A percentile compares a stretch with the other conserved stretches of the same genome.
phyloP scores from a whole-genome alignment of 64 coral and sea anemone genomes.

The Montipora sp. region DNA sequence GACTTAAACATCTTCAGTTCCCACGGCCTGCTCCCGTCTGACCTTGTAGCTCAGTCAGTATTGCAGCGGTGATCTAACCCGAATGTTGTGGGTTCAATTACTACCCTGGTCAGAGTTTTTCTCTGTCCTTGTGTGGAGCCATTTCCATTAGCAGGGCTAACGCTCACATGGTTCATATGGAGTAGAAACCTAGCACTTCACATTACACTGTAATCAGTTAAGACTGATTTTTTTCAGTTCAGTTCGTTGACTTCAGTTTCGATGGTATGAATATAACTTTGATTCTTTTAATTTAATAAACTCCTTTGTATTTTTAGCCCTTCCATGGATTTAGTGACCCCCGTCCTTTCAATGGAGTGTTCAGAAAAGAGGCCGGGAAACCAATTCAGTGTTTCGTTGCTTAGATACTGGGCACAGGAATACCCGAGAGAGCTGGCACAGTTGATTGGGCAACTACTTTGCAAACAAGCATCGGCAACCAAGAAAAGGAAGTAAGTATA shows the following conservation, averaged over 20 bases:
- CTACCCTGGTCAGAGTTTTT: too few relatives aligned
- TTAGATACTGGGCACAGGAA: conserved; percentile 95
- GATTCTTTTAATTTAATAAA: neutral
- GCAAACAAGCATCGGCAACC: conserved; percentile 78
- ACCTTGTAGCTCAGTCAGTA: too few relatives aligned
- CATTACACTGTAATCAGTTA: too few relatives aligned
- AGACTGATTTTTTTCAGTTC: too few relatives aligned
- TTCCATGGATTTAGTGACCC: conserved; percentile 70
- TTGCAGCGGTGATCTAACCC: too few relatives aligned
- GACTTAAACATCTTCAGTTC: too few relatives aligned
- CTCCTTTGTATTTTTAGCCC: conserved; percentile 27
- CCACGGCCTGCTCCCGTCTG: too few relatives aligned
- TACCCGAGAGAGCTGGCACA: conserved; percentile 77
- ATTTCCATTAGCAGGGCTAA: too few relatives aligned
- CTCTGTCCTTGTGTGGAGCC: too few relatives aligned
- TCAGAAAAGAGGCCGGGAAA: conserved; percentile 92
- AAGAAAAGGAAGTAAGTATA: conserved; percentile 89
- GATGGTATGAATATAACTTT: neutral
- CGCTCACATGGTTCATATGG: too few relatives aligned
- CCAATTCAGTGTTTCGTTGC: conserved; percentile 80
- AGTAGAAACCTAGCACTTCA: too few relatives aligned
- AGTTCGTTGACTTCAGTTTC: neutral
- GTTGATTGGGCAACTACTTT: conserved; percentile 81
- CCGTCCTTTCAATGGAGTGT: conserved; percentile 93
- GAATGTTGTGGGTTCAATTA: too few relatives aligned